Conservation (phyloP, 2,113 vertebrate species). For the Dendrocopos noguchii region DNA sequence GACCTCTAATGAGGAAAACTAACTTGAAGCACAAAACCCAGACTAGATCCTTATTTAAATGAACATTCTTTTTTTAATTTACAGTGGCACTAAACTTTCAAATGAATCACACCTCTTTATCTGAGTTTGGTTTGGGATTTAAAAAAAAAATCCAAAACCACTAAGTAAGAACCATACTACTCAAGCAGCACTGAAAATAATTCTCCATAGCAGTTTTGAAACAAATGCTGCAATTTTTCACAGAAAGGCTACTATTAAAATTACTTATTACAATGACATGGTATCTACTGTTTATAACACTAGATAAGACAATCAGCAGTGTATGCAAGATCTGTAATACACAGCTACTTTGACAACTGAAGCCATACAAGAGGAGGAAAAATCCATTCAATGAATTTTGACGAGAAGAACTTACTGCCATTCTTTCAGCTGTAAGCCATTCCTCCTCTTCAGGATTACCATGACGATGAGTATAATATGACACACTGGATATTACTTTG, state of each 20-base stretch:
- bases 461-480: conserved; percentile 97
- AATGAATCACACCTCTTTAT: neutral
- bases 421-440: conserved; percentile 98
- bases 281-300: neutral
- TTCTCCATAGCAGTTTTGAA: neutral
- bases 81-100: neutral
- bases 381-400: neutral
- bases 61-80: neutral
- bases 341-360: neutral
- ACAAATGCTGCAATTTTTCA: neutral
- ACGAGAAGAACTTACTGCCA: conserved; percentile 87
- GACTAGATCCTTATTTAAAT: neutral
- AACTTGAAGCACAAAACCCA: neutral
- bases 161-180: neutral
- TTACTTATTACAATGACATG: neutral
- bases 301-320: neutral
- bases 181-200: neutral
- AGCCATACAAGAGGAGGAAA: neutral
- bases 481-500: conserved; percentile 99
- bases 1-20: neutral
- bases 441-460: conserved; percentile 97
- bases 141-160: neutral
- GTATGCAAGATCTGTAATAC: neutral
- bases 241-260: neutral
- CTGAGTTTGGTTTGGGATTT: neutral